phyloP scores from a whole-genome alignment of 2,888 invertebrate genomes.

The Noctua janthe region DNA sequence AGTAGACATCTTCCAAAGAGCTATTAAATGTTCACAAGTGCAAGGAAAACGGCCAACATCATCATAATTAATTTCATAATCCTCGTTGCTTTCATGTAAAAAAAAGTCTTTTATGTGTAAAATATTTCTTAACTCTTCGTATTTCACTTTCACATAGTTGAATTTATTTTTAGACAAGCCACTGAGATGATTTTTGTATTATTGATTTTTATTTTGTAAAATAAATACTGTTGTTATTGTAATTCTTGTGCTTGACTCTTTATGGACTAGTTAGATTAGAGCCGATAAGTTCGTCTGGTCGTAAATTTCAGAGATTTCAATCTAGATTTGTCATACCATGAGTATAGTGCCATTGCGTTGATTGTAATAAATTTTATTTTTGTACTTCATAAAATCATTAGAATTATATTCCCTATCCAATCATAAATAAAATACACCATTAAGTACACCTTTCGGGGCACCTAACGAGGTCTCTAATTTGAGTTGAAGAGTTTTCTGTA shows the following conservation, averaged over 20 bases:
- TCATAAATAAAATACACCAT: conserved; percentile 44
- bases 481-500: conserved; percentile 52
- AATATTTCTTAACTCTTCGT: conserved; percentile 57
- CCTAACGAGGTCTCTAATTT: conserved; percentile 37
- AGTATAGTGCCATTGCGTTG: conserved; percentile 74
- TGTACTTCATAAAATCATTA: conserved; percentile 69
- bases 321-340: conserved; percentile 55
- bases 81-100: conserved; percentile 63
- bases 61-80: conserved; percentile 50
- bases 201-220: conserved; percentile 57
- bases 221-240: conserved; percentile 46
- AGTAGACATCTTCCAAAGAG: conserved; percentile 39
- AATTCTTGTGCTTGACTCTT: conserved; percentile 43
- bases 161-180: conserved; percentile 59
- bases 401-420: conserved; percentile 68
- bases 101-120: conserved; percentile 33
- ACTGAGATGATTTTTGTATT: conserved; percentile 47
- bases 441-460: conserved; percentile 49
- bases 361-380: conserved; percentile 77
- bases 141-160: conserved; percentile 60
- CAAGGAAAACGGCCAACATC: conserved; percentile 32
- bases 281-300: conserved; percentile 16
- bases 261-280: conserved; percentile 33
- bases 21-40: conserved; percentile 31
- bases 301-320: conserved; percentile 21